Base-by-base conservation (phyloP, 1,140 invertebrate species). In the Asbolus verrucosus region DNA sequence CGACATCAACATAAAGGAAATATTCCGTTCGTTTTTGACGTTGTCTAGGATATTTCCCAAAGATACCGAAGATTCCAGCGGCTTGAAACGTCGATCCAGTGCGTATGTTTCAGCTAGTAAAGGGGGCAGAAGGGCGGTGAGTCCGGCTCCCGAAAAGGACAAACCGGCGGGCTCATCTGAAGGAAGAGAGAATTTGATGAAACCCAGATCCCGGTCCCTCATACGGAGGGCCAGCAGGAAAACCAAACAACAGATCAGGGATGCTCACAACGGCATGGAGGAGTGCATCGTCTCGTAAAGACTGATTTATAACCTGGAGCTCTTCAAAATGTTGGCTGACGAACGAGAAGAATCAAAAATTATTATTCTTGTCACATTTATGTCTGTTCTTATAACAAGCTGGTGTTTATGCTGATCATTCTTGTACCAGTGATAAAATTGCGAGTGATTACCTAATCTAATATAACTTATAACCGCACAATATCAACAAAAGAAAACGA, bases 161-260 rank as follows among this genome's bases (percentile, higher is more conserved):
- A 78, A 77, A 70, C 74, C 2, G 73, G 76, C 68, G 62, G 71
- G 74, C 24, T 61, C 69, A 2, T 72, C 38, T 24, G 79, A 74
- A 71, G 77, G 73, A 33, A 73, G 63, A 65, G 75, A 81, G 16
- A 81, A 75, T 6, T 65, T 78, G 50, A 77, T 73, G 75, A 91
- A 92, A 73, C 90, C 90, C 0, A 82, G 90, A 31, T 90, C 88
- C 76, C 85, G 92, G 60, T 92, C 90, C 69, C 85, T 94, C 50
- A 94, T 94, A 69, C 85, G 92, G 71, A 84, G 92, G 41, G 88
- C 90, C 31, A 92, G 90, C 73, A 85, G 91, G 70, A 94, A 94
- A 81, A 88, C 90, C 67, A 91, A 92, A 74, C 90, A 92, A 79
- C 90, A 92, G 82, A 90, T 92, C 65, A 83, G 90, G 50, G 90